Percentiles rank a stretch among this genome's conserved stretches.
Evolutionary conservation across 92 coral and sea anemone genomes (phyloP).

Genomic region (Parazoanthus darwini): DNA sequence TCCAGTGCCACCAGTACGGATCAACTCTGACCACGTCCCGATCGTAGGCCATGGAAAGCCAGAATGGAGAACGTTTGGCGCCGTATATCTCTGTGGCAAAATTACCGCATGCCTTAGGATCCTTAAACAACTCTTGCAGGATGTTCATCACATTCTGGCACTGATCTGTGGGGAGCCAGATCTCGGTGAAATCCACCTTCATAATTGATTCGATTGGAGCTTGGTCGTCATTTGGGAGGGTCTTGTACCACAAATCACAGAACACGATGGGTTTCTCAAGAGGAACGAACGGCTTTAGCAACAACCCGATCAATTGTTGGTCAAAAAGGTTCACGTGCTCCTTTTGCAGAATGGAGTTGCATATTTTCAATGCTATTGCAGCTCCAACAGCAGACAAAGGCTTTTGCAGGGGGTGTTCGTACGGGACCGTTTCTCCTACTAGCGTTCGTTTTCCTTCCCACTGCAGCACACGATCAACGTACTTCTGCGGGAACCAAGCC

Average conservation of each 20-base stretch:
- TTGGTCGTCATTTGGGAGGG: slow-evolving; percentile 71
- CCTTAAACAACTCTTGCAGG: slow-evolving; percentile 54
- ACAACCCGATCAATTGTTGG: slow-evolving; percentile 37
- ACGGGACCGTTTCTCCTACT: slow-evolving; percentile 34
- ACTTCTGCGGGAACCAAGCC: slow-evolving; percentile 79
- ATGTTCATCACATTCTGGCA: slow-evolving; percentile 63
- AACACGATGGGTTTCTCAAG: slow-evolving; percentile 30
- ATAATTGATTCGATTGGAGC: slow-evolving; percentile 58
- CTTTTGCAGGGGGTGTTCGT: slow-evolving; percentile 32
- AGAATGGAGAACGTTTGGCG: slow-evolving; percentile 70
- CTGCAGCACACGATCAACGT: slow-evolving; percentile 57
- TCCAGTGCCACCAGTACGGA: slow-evolving; percentile 72
- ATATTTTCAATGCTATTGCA: slow-evolving; percentile 49
- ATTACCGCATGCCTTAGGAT: slow-evolving; percentile 54
- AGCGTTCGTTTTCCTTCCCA: slow-evolving; percentile 56
- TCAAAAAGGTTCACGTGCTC: slow-evolving; percentile 18
- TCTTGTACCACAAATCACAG: slow-evolving; percentile 59
- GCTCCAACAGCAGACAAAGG: slow-evolving; percentile 52
- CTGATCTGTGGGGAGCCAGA: slow-evolving; percentile 70
- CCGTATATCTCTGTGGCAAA: slow-evolving; percentile 74
- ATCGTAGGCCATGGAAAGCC: slow-evolving; percentile 73
- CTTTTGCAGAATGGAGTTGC: slow-evolving; percentile 51
- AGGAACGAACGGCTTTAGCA: slow-evolving; percentile 47
- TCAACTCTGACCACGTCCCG: slow-evolving; percentile 67
- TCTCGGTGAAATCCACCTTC: slow-evolving; percentile 69